Evolutionary conservation across 2,797 vertebrate genomes (phyloP).

Genomic region (Crocidura indochinensis): DNA sequence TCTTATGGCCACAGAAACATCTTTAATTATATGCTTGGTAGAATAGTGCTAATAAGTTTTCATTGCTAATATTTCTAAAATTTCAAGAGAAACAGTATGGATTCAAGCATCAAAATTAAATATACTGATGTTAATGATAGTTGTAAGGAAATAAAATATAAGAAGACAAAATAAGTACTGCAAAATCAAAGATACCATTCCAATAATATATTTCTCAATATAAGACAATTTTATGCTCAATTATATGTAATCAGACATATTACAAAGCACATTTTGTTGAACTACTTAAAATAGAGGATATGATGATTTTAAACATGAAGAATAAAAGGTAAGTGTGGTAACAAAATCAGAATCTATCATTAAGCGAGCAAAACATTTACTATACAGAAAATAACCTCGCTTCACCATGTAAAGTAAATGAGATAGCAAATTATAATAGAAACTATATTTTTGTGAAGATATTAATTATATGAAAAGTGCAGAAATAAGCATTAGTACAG

Average conservation of each 20-base stretch:
- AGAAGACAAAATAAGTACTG: neutral
- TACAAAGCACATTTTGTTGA: constrained; percentile 28
- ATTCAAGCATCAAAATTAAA: constrained; percentile 17
- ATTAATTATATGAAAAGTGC: constrained; percentile 79
- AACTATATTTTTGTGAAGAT: constrained; percentile 56
- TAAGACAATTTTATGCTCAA: constrained; percentile 6
- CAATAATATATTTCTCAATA: constrained; percentile 33
- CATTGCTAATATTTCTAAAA: neutral
- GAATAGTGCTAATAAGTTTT: neutral
- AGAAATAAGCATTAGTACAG: constrained; percentile 78
- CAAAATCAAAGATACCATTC: neutral
- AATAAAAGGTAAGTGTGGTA: neutral
- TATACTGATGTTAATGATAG: neutral
- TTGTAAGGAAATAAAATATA: neutral
- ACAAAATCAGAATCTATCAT: constrained; percentile 66
- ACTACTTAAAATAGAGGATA: constrained; percentile 51
- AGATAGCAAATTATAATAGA: constrained; percentile 58
- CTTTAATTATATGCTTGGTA: neutral
- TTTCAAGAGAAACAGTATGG: neutral
- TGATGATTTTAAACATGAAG: constrained; percentile 56
- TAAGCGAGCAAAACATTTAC: constrained; percentile 79
- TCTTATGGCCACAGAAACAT: neutral
- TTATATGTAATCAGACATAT: constrained; percentile 13
- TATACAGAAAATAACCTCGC: constrained; percentile 50
- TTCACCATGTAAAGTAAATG: constrained; percentile 50